phyloP scores from a whole-genome alignment of 2,888 invertebrate species.

The Rhimphoctona megacephalus region DNA sequence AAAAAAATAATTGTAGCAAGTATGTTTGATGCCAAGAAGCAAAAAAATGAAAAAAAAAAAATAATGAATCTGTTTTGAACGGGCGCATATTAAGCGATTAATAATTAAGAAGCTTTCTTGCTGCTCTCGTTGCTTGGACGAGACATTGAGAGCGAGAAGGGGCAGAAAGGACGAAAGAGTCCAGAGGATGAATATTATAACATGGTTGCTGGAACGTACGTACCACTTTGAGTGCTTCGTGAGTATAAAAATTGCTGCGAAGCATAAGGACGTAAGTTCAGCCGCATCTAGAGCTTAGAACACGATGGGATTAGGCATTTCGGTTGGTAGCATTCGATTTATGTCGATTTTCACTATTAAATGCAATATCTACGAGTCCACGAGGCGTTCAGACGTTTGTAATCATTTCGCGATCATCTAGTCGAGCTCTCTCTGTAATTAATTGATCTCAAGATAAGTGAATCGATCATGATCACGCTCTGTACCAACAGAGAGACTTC shows the following conservation, averaged over 20 bases:
- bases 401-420: constrained; percentile 52
- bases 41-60: constrained; percentile 26
- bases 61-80: constrained; percentile 1
- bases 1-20: constrained; percentile 1
- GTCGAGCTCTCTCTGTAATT: constrained; percentile 62
- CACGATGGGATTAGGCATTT: neutral
- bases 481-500: constrained; percentile 37
- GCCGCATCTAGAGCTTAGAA: neutral
- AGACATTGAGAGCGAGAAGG: constrained; percentile 57
- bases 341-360: constrained; percentile 2
- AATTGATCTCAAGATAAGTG: constrained; percentile 70
- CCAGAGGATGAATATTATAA: constrained; percentile 57
- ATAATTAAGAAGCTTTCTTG: constrained; percentile 64
- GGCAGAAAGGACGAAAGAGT: constrained; percentile 33
- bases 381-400: constrained; percentile 29
- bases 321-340: neutral
- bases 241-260: constrained; percentile 12
- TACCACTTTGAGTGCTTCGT: constrained; percentile 61
- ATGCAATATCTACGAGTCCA: constrained; percentile 40
- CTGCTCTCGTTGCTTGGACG: constrained; percentile 14
- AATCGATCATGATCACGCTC: constrained; percentile 64
- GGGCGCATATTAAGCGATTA: constrained; percentile 65
- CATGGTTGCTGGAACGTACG: constrained; percentile 54
- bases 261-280: constrained; percentile 32
- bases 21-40: constrained; percentile 15